phyloP scores from a whole-genome alignment of 2,888 invertebrate species.

The Pediacus dermestoides region DNA sequence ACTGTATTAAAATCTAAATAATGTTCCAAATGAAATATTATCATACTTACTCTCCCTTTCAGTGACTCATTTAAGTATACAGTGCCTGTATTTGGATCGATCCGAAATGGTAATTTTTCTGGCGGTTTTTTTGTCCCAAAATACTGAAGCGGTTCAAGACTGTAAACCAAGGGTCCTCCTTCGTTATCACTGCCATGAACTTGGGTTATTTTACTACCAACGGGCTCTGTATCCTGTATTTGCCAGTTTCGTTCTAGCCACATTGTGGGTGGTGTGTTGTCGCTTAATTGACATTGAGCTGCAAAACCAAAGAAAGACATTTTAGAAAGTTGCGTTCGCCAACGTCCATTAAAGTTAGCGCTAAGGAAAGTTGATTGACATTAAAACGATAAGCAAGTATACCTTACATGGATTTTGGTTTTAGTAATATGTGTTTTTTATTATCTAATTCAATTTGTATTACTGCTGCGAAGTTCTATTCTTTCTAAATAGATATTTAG shows the following conservation, averaged over 20 bases:
- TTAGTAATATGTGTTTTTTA: no score
- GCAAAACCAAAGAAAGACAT: conserved; percentile 16
- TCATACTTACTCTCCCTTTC: conserved; percentile 70
- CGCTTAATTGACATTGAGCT: conserved; percentile 29
- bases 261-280: conserved; percentile 56
- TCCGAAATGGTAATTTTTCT: conserved; percentile 67
- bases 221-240: conserved; percentile 64
- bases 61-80: conserved; percentile 78
- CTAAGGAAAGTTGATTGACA: no score
- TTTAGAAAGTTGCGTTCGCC: no score
- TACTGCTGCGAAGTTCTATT: no score
- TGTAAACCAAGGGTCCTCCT: conserved; percentile 62
- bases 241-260: conserved; percentile 69
- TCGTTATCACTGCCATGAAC: conserved; percentile 67
- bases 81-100: conserved; percentile 70
- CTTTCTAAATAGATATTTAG: no score
- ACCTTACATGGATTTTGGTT: no score
- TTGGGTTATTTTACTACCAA: conserved; percentile 69
- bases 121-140: conserved; percentile 39
- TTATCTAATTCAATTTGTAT: no score
- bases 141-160: conserved; percentile 58
- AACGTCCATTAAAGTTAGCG: no score
- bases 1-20: no score
- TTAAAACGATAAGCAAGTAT: no score
- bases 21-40: no score